Evolutionary conservation across 2,888 invertebrate species (phyloP).

Genomic region (Dryocosmus kuriphilus): DNA sequence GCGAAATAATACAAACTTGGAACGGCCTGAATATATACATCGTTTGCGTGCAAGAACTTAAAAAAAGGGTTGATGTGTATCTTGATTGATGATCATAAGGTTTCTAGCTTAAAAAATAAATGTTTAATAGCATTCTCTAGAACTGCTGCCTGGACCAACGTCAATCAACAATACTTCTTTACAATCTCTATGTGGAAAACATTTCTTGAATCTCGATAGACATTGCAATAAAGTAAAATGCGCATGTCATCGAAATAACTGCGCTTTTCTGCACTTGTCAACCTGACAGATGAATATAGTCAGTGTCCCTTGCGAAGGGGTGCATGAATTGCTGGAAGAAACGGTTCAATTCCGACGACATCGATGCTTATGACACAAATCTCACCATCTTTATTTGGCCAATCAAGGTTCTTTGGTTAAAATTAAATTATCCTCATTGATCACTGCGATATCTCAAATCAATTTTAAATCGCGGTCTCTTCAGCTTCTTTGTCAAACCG

Average conservation of each 20-base stretch:
- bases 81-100: no score
- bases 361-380: constrained; percentile 58
- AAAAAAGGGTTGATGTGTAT: no score
- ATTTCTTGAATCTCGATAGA: constrained; percentile 15
- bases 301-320: neutral
- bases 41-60: neutral
- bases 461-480: neutral
- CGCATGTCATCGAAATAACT: constrained; percentile 46
- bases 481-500: neutral
- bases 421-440: neutral
- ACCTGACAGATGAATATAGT: constrained; percentile 16
- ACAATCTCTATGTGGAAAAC: no score
- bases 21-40: neutral
- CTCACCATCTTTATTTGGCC: constrained; percentile 58
- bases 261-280: constrained; percentile 48
- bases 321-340: constrained; percentile 45
- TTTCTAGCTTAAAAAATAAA: neutral
- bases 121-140: neutral
- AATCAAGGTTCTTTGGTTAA: constrained; percentile 19
- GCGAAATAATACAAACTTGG: neutral
- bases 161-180: neutral
- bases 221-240: neutral
- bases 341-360: constrained; percentile 53
- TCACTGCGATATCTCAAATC: constrained; percentile 6
- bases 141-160: no score